These are phyloP conservation scores for Pollenia angustigena DNA, from an alignment of 2,888 invertebrate genomes.

Conservation along the genomic window DNA sequence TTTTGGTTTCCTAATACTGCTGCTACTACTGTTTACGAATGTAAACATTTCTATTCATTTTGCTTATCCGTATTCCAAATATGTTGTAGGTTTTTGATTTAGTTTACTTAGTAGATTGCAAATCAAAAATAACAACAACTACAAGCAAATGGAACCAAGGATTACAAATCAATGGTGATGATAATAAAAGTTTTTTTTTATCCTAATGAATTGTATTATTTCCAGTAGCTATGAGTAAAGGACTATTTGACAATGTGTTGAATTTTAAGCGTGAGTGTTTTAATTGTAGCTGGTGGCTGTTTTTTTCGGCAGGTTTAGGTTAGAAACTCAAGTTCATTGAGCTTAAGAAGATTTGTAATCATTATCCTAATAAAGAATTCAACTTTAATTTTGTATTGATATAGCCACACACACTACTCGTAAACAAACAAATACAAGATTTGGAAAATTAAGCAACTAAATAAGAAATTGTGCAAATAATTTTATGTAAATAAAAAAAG, in stretches of 20 bases:
- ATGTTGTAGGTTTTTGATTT: constrained; percentile 48
- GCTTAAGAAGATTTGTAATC: constrained; percentile 71
- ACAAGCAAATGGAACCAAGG: neutral
- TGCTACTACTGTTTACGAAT: constrained; percentile 8
- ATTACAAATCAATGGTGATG: constrained; percentile 28
- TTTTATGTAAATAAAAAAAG: constrained; percentile 49
- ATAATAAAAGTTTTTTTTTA: constrained; percentile 11
- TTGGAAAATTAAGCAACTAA: constrained; percentile 62
- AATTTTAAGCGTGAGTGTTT: constrained; percentile 47
- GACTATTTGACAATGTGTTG: constrained; percentile 59
- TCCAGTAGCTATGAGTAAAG: constrained; percentile 1
- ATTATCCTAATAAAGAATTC: constrained; percentile 68
- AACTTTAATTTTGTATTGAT: constrained; percentile 62
- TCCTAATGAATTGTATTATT: constrained; percentile 64
- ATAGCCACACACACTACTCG: neutral
- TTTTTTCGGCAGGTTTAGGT: constrained; percentile 24
- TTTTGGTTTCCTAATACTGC: constrained; percentile 9
- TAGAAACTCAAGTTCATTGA: constrained; percentile 36
- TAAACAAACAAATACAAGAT: constrained; percentile 20
- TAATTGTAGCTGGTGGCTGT: constrained; percentile 33
- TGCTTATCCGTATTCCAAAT: constrained; percentile 58
- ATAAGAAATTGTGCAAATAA: constrained; percentile 57
- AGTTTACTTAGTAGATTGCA: constrained; percentile 60
- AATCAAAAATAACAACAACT: constrained; percentile 42
- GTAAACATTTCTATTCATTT: constrained; percentile 52